Conservation (phyloP, 1,140 invertebrate species). For the Drosophila saltans region DNA sequence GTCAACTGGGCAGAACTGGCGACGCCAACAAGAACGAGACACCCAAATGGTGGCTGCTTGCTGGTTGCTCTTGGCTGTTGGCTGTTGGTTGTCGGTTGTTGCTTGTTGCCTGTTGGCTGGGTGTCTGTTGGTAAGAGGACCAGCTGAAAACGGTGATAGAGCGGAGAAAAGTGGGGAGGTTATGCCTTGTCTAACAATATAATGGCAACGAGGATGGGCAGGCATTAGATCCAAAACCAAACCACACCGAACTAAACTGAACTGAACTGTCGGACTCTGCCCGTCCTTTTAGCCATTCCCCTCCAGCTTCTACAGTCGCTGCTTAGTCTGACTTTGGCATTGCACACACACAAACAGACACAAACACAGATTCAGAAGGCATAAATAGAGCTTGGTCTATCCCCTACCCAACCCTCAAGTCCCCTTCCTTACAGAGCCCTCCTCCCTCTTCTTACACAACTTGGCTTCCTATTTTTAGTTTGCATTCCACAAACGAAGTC, state of each 20-base stretch:
- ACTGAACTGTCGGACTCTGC: slow-evolving; percentile 11
- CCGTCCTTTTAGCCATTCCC: slow-evolving; percentile 22
- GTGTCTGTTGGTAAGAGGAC: neutral
- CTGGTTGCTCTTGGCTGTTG: neutral
- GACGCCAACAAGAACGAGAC: slow-evolving; percentile 51
- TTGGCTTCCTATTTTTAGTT: slow-evolving; percentile 59
- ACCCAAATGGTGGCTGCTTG: slow-evolving; percentile 22
- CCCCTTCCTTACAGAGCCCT: neutral
- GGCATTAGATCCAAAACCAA: slow-evolving; percentile 63
- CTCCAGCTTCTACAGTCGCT: slow-evolving; percentile 32
- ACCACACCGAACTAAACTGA: neutral
- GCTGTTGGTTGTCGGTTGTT: neutral
- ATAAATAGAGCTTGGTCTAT: slow-evolving; percentile 62
- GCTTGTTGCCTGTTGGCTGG: neutral
- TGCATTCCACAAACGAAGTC: slow-evolving; percentile 58
- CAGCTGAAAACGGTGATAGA: slow-evolving; percentile 1
- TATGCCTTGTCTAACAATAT: slow-evolving; percentile 75
- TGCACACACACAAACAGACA: slow-evolving; percentile 33
- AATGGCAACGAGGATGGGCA: slow-evolving; percentile 74
- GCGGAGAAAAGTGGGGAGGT: slow-evolving; percentile 27
- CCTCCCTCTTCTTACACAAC: slow-evolving; percentile 22
- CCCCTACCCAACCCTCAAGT: neutral
- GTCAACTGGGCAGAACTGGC: slow-evolving; percentile 56
- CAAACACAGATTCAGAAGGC: slow-evolving; percentile 39
- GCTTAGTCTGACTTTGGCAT: slow-evolving; percentile 45